Evolutionary conservation across 2,888 invertebrate species (phyloP).

Genomic region (Andrena marginata): DNA sequence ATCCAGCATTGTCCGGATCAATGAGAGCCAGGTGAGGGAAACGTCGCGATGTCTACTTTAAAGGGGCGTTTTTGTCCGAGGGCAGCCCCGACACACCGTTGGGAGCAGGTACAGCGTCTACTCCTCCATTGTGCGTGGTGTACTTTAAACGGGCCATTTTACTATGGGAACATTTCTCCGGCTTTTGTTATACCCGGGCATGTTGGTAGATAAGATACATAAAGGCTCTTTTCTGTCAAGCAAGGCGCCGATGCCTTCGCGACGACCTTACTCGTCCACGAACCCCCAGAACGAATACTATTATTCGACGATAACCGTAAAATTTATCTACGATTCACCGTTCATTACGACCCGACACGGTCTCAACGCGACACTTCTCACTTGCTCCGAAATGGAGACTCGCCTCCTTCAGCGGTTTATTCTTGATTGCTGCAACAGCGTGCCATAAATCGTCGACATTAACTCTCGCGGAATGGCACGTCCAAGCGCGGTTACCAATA

Average conservation of each 20-base stretch:
- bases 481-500: too few relatives aligned
- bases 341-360: background rate
- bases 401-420: too few relatives aligned
- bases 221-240: constrained; percentile 41
- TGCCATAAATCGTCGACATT: too few relatives aligned
- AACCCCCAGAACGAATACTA: constrained; percentile 3
- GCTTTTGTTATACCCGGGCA: constrained; percentile 28
- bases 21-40: background rate
- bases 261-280: constrained; percentile 13
- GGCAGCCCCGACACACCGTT: background rate
- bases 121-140: constrained; percentile 33
- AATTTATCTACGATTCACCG: constrained; percentile 15
- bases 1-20: constrained; percentile 24
- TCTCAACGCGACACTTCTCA: background rate
- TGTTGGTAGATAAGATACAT: constrained; percentile 54
- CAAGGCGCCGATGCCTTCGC: constrained; percentile 22
- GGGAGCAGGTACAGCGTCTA: constrained; percentile 20
- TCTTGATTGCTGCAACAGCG: too few relatives aligned
- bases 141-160: constrained; percentile 53
- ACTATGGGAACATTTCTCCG: constrained; percentile 40
- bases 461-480: too few relatives aligned
- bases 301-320: constrained; percentile 19
- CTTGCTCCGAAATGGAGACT: background rate
- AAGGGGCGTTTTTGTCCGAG: constrained; percentile 25
- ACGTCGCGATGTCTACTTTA: background rate